Conservation (phyloP, 2,797 vertebrate genomes). For the Smutsia gigantea region DNA sequence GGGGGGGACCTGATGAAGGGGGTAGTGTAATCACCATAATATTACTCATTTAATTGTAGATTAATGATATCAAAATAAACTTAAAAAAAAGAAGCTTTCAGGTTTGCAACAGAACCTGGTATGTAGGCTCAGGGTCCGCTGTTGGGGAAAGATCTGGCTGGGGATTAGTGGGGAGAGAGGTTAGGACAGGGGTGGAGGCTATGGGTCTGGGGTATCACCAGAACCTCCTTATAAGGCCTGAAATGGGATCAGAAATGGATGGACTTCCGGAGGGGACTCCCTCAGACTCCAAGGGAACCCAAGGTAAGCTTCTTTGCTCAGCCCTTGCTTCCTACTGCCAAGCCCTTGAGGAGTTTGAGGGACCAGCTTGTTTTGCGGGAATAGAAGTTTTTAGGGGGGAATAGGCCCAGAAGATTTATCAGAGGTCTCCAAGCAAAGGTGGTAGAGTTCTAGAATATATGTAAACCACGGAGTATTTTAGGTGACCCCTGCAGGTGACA, state of each 20-base stretch:
- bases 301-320: background rate
- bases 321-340: background rate
- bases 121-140: background rate
- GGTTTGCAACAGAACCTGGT: background rate
- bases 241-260: background rate
- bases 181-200: background rate
- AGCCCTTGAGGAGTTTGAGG: background rate
- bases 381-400: background rate
- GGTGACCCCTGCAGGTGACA: background rate
- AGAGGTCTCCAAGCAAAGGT: background rate
- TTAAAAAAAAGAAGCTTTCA: background rate
- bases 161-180: background rate
- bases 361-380: too few relatives aligned
- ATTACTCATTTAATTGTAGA: too few relatives aligned
- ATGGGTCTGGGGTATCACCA: accelerated
- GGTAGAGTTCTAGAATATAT: background rate
- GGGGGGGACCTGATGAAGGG: too few relatives aligned
- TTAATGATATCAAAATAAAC: too few relatives aligned
- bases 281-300: background rate
- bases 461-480: accelerated
- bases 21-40: too few relatives aligned
- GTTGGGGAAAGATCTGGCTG: background rate
- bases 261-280: background rate
- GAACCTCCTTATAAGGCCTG: background rate
- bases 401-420: background rate